Evolutionary conservation across 2,888 invertebrate genomes (phyloP).

Genomic region (Dryadula phaetusa): DNA sequence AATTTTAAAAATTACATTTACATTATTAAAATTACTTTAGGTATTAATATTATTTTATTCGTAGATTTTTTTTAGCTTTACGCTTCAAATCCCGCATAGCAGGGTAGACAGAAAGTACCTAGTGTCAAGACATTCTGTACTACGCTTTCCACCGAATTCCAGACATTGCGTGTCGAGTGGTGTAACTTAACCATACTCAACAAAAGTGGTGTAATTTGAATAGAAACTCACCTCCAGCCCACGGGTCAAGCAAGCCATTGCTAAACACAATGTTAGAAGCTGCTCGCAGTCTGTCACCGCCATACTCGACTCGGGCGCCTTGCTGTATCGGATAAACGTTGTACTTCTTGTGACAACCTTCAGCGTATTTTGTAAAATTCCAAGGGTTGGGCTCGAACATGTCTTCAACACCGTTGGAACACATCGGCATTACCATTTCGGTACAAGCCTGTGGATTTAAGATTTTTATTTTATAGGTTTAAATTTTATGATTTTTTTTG

Average conservation of each 20-base stretch:
- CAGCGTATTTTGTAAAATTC: slow-evolving; percentile 87
- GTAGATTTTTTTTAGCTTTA: too few relatives aligned
- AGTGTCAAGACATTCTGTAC: too few relatives aligned
- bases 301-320: slow-evolving; percentile 90
- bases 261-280: slow-evolving; percentile 91
- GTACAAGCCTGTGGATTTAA: slow-evolving; percentile 89
- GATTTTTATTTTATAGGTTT: neutral
- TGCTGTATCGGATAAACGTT: slow-evolving; percentile 87
- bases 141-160: too few relatives aligned
- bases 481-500: neutral
- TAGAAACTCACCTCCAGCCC: slow-evolving; percentile 87
- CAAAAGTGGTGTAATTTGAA: too few relatives aligned
- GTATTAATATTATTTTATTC: too few relatives aligned
- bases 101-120: too few relatives aligned
- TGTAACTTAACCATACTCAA: too few relatives aligned
- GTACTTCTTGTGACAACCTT: slow-evolving; percentile 88
- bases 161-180: too few relatives aligned
- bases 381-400: slow-evolving; percentile 93
- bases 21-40: too few relatives aligned
- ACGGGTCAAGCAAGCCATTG: slow-evolving; percentile 94
- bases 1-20: too few relatives aligned
- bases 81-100: too few relatives aligned
- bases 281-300: slow-evolving; percentile 88
- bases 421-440: slow-evolving; percentile 99
- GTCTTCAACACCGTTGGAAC: slow-evolving; percentile 89